Conservation (phyloP, 92 coral and sea anemone species). For the Scolanthus callimorphus region DNA sequence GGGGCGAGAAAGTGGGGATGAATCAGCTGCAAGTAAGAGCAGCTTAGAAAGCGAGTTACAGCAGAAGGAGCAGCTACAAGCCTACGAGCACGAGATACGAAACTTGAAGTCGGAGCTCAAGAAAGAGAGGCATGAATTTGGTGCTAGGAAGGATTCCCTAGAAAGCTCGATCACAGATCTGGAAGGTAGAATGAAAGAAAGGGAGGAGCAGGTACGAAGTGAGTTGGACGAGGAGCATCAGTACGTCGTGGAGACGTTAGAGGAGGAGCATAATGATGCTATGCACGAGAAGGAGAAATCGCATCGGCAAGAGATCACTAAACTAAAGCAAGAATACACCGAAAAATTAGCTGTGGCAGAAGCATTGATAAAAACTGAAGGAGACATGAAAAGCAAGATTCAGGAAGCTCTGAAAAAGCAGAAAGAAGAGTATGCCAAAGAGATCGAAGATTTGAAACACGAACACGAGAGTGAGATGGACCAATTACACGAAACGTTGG, state of each 20-base stretch:
- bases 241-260: conserved; percentile 40
- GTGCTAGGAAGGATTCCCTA: conserved; percentile 30
- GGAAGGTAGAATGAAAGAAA: conserved; percentile 44
- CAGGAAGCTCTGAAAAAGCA: conserved; percentile 10
- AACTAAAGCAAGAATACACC: conserved; percentile 46
- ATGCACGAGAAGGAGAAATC: conserved; percentile 46
- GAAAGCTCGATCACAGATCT: conserved; percentile 40
- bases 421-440: conserved; percentile 18
- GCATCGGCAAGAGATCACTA: conserved; percentile 38
- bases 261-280: conserved; percentile 46
- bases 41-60: conserved; percentile 12
- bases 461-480: conserved; percentile 65
- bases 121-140: conserved; percentile 44
- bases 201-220: conserved; percentile 36
- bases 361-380: conserved; percentile 5
- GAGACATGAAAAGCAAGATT: conserved; percentile 7
- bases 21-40: conserved; percentile 1
- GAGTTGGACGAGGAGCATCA: conserved; percentile 45
- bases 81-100: conserved; percentile 45
- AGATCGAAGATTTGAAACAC: conserved; percentile 62
- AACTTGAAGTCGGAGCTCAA: conserved; percentile 41
- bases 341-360: conserved; percentile 44
- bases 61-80: conserved; percentile 23
- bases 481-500: conserved; percentile 67
- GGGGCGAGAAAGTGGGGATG: conserved; percentile 12